phyloP scores from a whole-genome alignment of 1,140 invertebrate species.

The Lepidostoma basale region DNA sequence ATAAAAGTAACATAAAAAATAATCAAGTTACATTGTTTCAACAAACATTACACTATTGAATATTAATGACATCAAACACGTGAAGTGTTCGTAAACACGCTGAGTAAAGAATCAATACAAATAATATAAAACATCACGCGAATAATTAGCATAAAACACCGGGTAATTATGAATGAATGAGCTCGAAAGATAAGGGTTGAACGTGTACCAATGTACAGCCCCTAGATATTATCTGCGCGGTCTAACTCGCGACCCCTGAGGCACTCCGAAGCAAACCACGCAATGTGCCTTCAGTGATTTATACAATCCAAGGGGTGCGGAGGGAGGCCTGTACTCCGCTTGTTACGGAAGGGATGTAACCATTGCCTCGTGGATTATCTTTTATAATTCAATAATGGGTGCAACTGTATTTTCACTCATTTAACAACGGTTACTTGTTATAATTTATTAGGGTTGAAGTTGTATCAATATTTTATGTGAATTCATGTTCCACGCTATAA shows the following conservation, averaged over 20 bases:
- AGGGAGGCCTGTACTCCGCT: neutral
- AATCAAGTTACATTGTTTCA: neutral
- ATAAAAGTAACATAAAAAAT: no score
- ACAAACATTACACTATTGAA: neutral
- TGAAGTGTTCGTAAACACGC: neutral
- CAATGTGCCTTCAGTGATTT: constrained; percentile 12
- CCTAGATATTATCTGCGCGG: constrained; percentile 1
- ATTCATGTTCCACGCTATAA: no score
- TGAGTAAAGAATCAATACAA: neutral
- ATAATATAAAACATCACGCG: constrained; percentile 1
- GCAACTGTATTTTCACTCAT: neutral
- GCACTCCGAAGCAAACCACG: neutral
- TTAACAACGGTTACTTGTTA: no score
- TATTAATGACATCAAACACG: neutral
- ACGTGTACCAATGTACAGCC: no score
- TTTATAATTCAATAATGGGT: neutral
- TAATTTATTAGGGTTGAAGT: no score
- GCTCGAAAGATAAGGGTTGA: no score
- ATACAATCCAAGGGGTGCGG: neutral
- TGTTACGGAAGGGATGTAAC: neutral
- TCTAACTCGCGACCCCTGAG: neutral
- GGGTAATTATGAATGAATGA: neutral
- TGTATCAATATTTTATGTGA: no score
- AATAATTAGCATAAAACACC: constrained; percentile 4
- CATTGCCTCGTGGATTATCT: neutral